phyloP scores from a whole-genome alignment of 2,113 vertebrate species.

The Petroica traversi region DNA sequence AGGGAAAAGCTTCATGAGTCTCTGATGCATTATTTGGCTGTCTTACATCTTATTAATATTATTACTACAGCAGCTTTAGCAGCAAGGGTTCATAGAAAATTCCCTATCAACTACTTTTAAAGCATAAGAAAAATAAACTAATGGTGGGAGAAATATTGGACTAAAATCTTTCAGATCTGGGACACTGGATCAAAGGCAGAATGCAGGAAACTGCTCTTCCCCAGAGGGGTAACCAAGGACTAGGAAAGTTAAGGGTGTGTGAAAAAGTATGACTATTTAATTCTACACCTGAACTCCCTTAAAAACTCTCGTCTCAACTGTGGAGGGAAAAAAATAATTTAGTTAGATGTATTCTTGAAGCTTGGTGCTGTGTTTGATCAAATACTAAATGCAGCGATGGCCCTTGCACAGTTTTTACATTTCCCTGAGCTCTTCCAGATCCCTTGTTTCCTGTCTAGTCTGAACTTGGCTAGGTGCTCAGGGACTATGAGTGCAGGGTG shows the following conservation, averaged over 20 bases:
- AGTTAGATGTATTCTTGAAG: not conserved
- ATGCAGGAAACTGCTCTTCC: not conserved
- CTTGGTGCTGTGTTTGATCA: not conserved
- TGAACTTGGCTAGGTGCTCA: not conserved
- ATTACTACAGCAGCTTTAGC: not conserved
- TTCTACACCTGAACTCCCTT: not conserved
- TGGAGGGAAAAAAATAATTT: accelerated
- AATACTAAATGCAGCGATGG: not conserved
- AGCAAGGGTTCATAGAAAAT: not conserved
- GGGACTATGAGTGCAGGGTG: not conserved
- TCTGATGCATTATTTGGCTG: not conserved
- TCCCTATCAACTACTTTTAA: not conserved
- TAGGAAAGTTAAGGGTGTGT: not conserved
- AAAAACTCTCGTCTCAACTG: not conserved
- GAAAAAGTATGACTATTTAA: not conserved
- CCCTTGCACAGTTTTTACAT: not conserved
- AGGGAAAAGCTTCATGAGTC: not conserved
- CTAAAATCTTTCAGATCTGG: not conserved
- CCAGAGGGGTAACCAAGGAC: not conserved
- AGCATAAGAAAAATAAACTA: not conserved
- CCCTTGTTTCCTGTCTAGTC: not conserved
- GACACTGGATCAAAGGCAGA: not conserved
- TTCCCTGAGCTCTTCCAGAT: not conserved
- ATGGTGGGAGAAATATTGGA: not conserved
- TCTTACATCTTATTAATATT: not conserved